A percentile compares a stretch with the other conserved stretches of the same genome.
These are phyloP conservation scores for Crotalus horridus DNA, from an alignment of 2,113 vertebrate species.

Conservation along the genomic window DNA sequence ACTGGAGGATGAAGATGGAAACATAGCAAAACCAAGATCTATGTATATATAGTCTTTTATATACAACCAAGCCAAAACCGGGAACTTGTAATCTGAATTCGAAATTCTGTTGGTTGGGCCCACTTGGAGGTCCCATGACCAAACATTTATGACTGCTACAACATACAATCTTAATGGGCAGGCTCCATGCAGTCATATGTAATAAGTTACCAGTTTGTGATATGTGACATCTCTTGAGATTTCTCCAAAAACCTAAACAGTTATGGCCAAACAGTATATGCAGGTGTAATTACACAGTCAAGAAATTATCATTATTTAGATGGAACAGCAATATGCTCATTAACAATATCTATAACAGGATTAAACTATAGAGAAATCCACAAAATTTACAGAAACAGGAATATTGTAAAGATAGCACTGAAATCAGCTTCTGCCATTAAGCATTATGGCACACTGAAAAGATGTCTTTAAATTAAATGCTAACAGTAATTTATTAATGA, in stretches of 20 bases:
- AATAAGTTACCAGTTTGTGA: background rate
- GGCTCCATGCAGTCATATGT: background rate
- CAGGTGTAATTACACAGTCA: background rate
- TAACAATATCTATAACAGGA: background rate
- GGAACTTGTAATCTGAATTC: too few species aligned
- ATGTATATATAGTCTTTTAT: background rate
- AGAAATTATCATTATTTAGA: background rate
- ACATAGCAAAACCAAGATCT: background rate
- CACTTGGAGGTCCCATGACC: too few species aligned
- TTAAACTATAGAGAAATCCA: background rate
- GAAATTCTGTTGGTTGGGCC: too few species aligned
- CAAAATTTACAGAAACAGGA: background rate
- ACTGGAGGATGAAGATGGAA: background rate
- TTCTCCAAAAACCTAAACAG: background rate
- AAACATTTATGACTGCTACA: too few species aligned
- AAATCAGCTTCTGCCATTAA: background rate
- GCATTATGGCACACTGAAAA: background rate
- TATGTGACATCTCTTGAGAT: background rate
- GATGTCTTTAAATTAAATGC: background rate
- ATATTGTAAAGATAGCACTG: background rate
- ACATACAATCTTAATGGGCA: too few species aligned
- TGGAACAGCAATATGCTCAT: background rate
- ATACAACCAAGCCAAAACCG: too few species aligned
- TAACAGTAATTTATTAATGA: background rate
- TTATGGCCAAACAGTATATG: background rate